Evolutionary conservation across 2,797 vertebrate species (phyloP), one percentile per base, ranked within the genome.

Genomic region (Ibycter americanus): DNA sequence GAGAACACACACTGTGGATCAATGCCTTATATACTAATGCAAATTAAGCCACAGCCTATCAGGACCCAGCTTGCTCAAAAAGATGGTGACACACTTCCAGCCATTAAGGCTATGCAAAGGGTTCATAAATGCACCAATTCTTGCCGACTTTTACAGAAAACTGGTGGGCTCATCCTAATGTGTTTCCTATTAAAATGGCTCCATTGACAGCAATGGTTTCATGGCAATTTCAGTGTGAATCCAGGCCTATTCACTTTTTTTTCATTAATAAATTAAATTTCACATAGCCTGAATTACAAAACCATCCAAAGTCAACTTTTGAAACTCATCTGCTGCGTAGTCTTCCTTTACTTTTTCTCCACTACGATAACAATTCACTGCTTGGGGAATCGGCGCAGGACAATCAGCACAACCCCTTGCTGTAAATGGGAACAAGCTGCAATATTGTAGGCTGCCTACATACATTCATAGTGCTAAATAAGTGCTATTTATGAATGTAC

Each of bases 11-110:
- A 77, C 46, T 26, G 61, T 44, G 67, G 83, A 68, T 85, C 73
- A 71, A 46, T 65, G 49, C 25, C 70, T 62, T 71, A 84, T 91
- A 90, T 90, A 90, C 63, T 73, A 83, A 92, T 26, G 68, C 66
- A 93, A 96, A 66, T 76, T 68, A 83, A 91, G 74, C 59, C 87
- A 73, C 76, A 95, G 82, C 55, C 80, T 81, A 79, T 47, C 71
- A 91, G 85, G n/a, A 94, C 40, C 47, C 40, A 82, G 36, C 51
- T 72, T 72, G 36, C 34, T 81, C 83, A 26, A 61, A 62, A 58
- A 71, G 55, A 65, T 51, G 55, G 55, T 49, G 51, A 83, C 46
- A 92, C 31, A 61, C 36, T 90, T 92, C 74, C 27, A 93, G 42
- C 9, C 42, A 76, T 51, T 65, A 62, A 62, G 87, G 32, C 42